Evolutionary conservation across 92 coral and sea anemone species (phyloP).

Genomic region (Epizoanthus illoricatus): DNA sequence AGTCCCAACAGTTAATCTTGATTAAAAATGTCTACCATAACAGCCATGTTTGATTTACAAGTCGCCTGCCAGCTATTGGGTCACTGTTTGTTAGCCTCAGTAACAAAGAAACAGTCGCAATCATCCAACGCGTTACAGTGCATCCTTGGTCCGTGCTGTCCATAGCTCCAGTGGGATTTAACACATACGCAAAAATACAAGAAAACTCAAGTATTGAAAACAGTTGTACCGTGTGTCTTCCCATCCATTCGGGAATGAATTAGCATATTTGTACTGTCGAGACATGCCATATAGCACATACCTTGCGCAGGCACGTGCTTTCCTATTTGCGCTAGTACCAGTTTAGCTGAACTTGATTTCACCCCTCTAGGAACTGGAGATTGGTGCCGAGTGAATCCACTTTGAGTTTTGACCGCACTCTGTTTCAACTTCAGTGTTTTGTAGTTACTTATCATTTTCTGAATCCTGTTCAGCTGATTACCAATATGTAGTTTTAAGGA

Average conservation of each 20-base stretch:
- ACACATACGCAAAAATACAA: not conserved
- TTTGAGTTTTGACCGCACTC: conserved; percentile 25
- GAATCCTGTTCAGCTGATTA: conserved; percentile 26
- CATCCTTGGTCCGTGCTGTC: no score
- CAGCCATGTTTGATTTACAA: no score
- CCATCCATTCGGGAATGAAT: no score
- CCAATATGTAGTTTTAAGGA: conserved; percentile 29
- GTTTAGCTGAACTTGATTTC: not conserved
- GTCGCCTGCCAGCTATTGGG: no score
- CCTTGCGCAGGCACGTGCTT: not conserved
- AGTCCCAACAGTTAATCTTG: no score
- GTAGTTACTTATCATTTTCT: conserved; percentile 24
- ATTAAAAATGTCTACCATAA: no score
- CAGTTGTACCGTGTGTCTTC: no score
- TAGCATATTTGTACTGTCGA: no score
- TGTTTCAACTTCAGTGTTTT: conserved; percentile 15
- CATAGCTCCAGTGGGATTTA: not conserved
- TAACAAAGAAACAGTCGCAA: no score
- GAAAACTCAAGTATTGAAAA: not conserved
- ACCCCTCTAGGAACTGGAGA: not conserved
- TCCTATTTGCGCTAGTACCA: not conserved
- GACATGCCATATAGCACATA: not conserved
- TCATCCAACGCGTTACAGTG: no score
- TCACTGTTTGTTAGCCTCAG: no score
- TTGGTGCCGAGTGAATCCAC: conserved; percentile 25